Evolutionary conservation across 2,797 vertebrate species (phyloP), one percentile per base, ranked within the genome.

Genomic region (Schizopygopsis pylzovi): DNA sequence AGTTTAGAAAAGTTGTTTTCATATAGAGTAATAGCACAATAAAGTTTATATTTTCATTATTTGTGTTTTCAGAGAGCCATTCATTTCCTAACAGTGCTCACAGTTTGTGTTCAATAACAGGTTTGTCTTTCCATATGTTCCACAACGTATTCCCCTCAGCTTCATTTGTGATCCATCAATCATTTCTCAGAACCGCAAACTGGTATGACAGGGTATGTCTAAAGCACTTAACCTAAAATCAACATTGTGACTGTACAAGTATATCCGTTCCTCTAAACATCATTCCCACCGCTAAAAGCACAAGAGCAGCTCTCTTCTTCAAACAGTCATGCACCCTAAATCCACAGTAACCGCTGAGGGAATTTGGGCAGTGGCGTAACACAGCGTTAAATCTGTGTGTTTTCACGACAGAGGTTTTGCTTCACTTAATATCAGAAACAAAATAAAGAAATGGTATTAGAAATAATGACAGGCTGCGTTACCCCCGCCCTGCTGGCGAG

Each of bases 11-110:
- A 90, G 92, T 91, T 94, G 89, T 89, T 93, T 94, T 95, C 93
- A 91, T 94, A 93, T 93, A 95, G 93, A 93, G 91, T 88, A 91
- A 96, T 96, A 95, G 93, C 94, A 94, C 92, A 97, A 97, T 97
- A 97, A 97, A 97, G 91, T 94, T 92, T 97, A 94, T 97, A 97
- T 97, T 97, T 97, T 97, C 93, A 94, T 93, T 92, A 91, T 93
- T 91, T 89, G 77, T 59, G 18, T 87, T 85, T 81, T 61, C 88
- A 54, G 70, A 54, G n/a, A 85, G 54, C 37, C n/a, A 6, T 56
- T 81, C 7, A 41, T 75, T 76, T 83, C 47, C 43, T 11, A 56
- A 49, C 25, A 15, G 7, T 73, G 33, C 56, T 82, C 49, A 41
- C 41, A 49, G 12, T 68, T 67, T 70, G 20, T 47, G 41, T 28